Evolutionary conservation across 2,797 vertebrate genomes (phyloP).

Genomic region (Rhincodon typus): DNA sequence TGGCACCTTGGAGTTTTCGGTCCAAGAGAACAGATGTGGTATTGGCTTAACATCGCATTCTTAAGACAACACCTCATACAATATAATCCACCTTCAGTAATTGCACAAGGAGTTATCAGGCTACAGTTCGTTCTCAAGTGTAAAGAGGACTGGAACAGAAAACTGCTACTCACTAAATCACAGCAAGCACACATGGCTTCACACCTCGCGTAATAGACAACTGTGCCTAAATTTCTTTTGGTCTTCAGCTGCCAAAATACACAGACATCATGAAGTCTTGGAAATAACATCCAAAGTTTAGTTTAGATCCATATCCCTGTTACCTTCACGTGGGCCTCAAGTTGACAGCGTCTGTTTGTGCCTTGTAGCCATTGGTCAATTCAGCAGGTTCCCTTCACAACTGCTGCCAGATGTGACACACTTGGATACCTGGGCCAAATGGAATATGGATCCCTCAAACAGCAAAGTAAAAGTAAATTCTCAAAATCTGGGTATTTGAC

Average conservation of each 20-base stretch:
- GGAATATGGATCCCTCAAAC: background rate
- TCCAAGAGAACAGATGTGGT: background rate
- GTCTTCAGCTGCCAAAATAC: background rate
- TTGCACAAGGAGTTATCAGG: background rate
- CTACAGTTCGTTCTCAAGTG: background rate
- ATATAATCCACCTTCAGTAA: background rate
- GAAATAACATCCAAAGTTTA: background rate
- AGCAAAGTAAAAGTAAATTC: background rate
- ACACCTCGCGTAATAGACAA: background rate
- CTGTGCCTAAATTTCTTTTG: background rate
- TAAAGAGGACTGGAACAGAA: background rate
- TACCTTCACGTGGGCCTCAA: background rate
- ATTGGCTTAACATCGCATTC: background rate
- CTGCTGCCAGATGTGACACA: background rate
- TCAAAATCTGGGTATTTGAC: background rate
- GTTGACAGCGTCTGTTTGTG: background rate
- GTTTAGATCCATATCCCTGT: background rate
- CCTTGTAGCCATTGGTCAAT: background rate
- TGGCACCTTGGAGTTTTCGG: background rate
- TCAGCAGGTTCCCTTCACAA: background rate
- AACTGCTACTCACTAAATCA: background rate
- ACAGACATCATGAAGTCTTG: background rate
- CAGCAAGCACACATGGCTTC: background rate
- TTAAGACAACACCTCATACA: background rate
- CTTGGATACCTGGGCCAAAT: background rate